Conservation (phyloP, 2,797 vertebrate genomes). For the Acrocephalus scirpaceus region DNA sequence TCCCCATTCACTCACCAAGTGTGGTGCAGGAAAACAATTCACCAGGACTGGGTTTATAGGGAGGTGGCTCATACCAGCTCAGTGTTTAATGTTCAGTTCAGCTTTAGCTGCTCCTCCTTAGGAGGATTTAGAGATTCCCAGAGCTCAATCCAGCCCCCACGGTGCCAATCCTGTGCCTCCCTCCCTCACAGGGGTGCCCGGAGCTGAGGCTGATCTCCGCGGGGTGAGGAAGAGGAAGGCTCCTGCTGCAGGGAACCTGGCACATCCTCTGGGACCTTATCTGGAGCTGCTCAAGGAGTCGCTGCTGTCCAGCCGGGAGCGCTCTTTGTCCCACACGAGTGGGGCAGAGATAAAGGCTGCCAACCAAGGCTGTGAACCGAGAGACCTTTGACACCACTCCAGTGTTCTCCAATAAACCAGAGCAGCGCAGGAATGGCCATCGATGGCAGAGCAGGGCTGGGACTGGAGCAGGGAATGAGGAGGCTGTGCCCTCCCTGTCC, state of each 20-base stretch:
- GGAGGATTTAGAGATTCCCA: constrained; percentile 38
- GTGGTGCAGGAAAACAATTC: neutral
- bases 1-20: neutral
- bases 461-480: neutral
- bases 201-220: neutral
- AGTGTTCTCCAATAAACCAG: neutral
- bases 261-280: neutral
- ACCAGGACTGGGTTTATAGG: constrained; percentile 11
- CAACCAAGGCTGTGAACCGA: neutral
- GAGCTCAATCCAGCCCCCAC: neutral
- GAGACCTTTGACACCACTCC: neutral
- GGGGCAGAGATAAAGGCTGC: neutral
- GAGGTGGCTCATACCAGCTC: constrained; percentile 30
- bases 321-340: neutral
- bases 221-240: neutral
- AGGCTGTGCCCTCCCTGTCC: neutral
- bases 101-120: constrained; percentile 25
- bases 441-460: neutral
- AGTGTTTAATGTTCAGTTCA: constrained; percentile 45
- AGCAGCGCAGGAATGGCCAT: no score
- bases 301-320: rapidly evolving
- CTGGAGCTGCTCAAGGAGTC: neutral
- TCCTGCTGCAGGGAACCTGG: neutral
- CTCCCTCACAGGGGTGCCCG: neutral
- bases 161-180: neutral